Evolutionary conservation across 2,113 vertebrate species (phyloP).

Genomic region (Fulica atra): DNA sequence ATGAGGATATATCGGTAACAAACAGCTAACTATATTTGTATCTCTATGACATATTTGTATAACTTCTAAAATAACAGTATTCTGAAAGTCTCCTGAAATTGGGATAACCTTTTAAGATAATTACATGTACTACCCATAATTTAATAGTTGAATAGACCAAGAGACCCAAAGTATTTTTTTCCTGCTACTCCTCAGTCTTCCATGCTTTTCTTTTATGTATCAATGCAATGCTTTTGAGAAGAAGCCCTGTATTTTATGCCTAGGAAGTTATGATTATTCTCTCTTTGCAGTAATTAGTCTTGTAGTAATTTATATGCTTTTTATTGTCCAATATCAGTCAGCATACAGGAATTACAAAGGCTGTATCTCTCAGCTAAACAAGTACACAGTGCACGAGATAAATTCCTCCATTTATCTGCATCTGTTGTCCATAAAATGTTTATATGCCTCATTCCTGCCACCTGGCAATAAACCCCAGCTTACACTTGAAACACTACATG

Average conservation of each 20-base stretch:
- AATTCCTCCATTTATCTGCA: slow-evolving; percentile 68
- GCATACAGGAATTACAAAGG: slow-evolving; percentile 19
- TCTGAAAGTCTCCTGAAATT: not conserved
- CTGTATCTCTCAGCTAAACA: slow-evolving; percentile 32
- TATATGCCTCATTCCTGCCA: slow-evolving; percentile 67
- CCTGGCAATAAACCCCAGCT: slow-evolving; percentile 68
- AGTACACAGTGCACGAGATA: slow-evolving; percentile 14
- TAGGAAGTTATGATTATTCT: not conserved
- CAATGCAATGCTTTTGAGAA: not conserved
- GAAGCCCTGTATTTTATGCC: not conserved
- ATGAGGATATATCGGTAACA: not conserved
- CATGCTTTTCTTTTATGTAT: not conserved
- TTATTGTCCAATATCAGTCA: slow-evolving; percentile 23
- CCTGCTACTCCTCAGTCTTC: not conserved
- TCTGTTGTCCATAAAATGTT: slow-evolving; percentile 78
- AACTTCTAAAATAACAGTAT: not conserved
- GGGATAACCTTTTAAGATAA: not conserved
- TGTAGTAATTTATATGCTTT: slow-evolving; percentile 5
- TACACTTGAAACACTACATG: slow-evolving; percentile 58
- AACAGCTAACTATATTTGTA: not conserved
- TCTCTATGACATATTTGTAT: not conserved
- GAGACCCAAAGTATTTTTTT: not conserved
- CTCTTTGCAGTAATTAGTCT: not conserved
- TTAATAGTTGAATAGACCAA: not conserved
- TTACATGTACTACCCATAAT: not conserved